Evolutionary conservation across 1,140 invertebrate species (phyloP).

Genomic region (Zaprionus lachaisei): DNA sequence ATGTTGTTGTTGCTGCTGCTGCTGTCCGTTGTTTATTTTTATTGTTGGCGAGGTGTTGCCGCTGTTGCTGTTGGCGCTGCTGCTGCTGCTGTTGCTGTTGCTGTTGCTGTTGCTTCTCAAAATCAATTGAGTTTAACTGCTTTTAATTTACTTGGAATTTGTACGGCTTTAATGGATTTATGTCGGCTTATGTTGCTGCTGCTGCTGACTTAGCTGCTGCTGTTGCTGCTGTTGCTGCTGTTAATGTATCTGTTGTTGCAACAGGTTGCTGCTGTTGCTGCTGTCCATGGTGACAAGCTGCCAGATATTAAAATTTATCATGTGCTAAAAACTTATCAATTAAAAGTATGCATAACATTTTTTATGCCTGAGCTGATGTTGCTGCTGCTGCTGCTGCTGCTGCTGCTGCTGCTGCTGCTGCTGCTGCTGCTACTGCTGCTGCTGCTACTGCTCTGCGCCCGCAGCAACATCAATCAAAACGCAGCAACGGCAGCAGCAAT

Average conservation of each 20-base stretch:
- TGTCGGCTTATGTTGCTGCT: slow-evolving; percentile 69
- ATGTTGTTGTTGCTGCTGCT: slow-evolving; percentile 21
- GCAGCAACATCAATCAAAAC: slow-evolving; percentile 80
- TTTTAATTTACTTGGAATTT: slow-evolving; percentile 82
- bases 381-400: slow-evolving; percentile 21
- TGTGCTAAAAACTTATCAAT: slow-evolving; percentile 85
- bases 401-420: slow-evolving; percentile 18
- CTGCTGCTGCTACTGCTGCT: background rate
- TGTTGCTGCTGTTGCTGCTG: slow-evolving; percentile 27
- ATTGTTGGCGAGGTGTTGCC: slow-evolving; percentile 72
- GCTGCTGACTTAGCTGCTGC: slow-evolving; percentile 5
- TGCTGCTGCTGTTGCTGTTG: slow-evolving; percentile 52
- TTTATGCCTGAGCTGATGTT: slow-evolving; percentile 42
- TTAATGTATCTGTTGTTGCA: slow-evolving; percentile 14
- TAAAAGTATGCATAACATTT: slow-evolving; percentile 83
- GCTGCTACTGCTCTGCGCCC: slow-evolving; percentile 29
- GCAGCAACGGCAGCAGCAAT: slow-evolving; percentile 59
- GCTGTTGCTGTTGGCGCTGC: slow-evolving; percentile 49
- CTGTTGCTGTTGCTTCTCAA: slow-evolving; percentile 65
- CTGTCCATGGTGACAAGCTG: slow-evolving; percentile 54
- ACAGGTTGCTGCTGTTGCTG: slow-evolving; percentile 34
- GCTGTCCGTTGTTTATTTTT: slow-evolving; percentile 74
- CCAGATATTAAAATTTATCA: slow-evolving; percentile 84
- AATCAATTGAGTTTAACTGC: slow-evolving; percentile 82
- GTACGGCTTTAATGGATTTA: slow-evolving; percentile 80